Base-by-base conservation (phyloP, 2,888 invertebrate genomes). In the Acanthococcus lagerstroemiae region DNA sequence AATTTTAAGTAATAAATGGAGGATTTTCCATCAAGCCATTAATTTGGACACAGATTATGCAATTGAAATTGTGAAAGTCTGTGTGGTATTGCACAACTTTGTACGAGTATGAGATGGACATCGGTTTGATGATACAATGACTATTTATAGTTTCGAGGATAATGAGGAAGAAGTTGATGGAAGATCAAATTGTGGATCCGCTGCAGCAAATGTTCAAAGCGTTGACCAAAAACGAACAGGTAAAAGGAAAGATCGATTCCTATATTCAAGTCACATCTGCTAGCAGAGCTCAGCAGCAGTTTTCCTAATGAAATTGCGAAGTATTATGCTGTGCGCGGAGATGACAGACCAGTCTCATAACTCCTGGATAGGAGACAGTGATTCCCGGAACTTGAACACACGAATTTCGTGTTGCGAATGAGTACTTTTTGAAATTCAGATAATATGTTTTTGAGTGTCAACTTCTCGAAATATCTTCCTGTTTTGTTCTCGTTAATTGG, bases 161-260 rank as follows among this genome's bases (percentile, higher is more conserved):
- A n/a, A n/a, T n/a, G n/a, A n/a, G n/a, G n/a, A n/a, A n/a, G n/a
- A n/a, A n/a, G n/a, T n/a, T n/a, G n/a, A n/a, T n/a, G n/a, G n/a
- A n/a, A n/a, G n/a, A n/a, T n/a, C n/a, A n/a, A n/a, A n/a, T n/a
- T n/a, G n/a, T n/a, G n/a, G n/a, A n/a, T n/a, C n/a, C n/a, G n/a
- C n/a, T n/a, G n/a, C n/a, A n/a, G n/a, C n/a, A n/a, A n/a, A n/a
- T n/a, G n/a, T n/a, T n/a, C n/a, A 95, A 96, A 75, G 96, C 97
- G 0, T 78, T 97, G 71, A 89, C 90, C 12, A 96, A 96, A 75
- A 99, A 99, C 79, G 97, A 95, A 78, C 90, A 95, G 77, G 95
- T 97, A 0, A 96, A 96, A 79, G 99, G 99, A 66, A 97, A 97
- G 79, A 97, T 97, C 72, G 97, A 99, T 77, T 88, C 94, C 0